Percentiles rank a stretch among this genome's conserved stretches.
Evolutionary conservation across 2,888 invertebrate species (phyloP).

Genomic region (Leptopterna dolabrata): DNA sequence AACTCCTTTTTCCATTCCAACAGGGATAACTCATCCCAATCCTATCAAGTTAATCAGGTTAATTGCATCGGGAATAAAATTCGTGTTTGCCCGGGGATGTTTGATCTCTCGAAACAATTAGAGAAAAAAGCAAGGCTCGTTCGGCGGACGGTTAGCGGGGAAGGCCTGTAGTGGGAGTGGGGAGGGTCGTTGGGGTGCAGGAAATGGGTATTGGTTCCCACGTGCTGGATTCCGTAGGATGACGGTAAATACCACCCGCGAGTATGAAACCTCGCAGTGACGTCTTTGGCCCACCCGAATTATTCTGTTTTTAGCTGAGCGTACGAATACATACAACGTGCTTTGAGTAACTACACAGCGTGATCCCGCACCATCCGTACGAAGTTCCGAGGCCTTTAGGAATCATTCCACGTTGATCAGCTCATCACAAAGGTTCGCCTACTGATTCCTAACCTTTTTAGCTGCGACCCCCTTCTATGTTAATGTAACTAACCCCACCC

Average conservation of each 20-base stretch:
- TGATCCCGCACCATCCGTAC: too few species aligned
- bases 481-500: too few species aligned
- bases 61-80: constrained; percentile 34
- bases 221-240: neutral
- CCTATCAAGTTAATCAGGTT: constrained; percentile 32
- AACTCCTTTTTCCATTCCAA: neutral
- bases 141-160: neutral
- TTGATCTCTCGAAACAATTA: constrained; percentile 41
- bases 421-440: too few species aligned
- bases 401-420: too few species aligned
- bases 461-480: too few species aligned
- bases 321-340: too few species aligned
- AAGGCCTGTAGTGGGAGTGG: neutral
- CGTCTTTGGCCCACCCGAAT: too few species aligned
- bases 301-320: too few species aligned
- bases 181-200: neutral
- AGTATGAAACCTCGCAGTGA: too few species aligned
- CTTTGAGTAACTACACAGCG: too few species aligned
- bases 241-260: neutral
- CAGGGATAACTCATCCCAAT: neutral
- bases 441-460: too few species aligned
- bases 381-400: too few species aligned
- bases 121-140: neutral
- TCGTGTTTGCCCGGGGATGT: constrained; percentile 27
- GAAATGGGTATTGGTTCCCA: constrained; percentile 5